These are phyloP conservation scores for Ctenodactylus gundi DNA, from an alignment of 2,113 vertebrate genomes.

Conservation along the genomic window DNA sequence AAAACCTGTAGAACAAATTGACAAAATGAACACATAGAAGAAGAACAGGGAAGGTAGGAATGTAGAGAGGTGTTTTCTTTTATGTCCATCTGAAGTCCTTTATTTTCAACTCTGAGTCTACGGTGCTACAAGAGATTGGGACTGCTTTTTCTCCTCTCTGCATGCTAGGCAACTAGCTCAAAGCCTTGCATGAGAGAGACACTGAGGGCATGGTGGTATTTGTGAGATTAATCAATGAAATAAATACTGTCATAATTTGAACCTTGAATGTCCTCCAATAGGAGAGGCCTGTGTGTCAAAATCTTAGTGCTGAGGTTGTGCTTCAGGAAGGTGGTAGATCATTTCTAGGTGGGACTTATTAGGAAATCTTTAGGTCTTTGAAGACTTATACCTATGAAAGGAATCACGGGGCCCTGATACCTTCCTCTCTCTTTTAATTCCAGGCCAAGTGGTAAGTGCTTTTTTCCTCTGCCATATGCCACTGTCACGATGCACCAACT, in stretches of 20 bases:
- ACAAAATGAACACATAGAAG: background rate
- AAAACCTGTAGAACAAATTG: background rate
- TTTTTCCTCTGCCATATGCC: background rate
- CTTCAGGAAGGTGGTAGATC: background rate
- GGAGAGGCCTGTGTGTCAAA: background rate
- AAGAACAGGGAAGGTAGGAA: background rate
- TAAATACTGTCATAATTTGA: background rate
- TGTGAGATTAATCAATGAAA: background rate
- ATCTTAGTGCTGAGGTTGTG: background rate
- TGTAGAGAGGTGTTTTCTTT: background rate
- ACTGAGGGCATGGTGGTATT: rapidly evolving
- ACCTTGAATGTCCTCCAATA: background rate
- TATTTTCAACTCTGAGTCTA: background rate
- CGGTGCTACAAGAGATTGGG: background rate
- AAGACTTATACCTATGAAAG: rapidly evolving
- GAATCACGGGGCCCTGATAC: rapidly evolving
- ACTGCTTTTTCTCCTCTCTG: background rate
- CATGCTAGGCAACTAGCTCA: background rate
- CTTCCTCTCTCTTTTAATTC: background rate
- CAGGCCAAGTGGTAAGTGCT: too few species aligned
- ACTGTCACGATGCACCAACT: background rate
- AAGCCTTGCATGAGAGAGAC: rapidly evolving
- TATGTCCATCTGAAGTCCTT: background rate
- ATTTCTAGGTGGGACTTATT: background rate
- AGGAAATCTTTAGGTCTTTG: background rate